phyloP scores from a whole-genome alignment of 2,797 vertebrate genomes.

The Pygocentrus nattereri region DNA sequence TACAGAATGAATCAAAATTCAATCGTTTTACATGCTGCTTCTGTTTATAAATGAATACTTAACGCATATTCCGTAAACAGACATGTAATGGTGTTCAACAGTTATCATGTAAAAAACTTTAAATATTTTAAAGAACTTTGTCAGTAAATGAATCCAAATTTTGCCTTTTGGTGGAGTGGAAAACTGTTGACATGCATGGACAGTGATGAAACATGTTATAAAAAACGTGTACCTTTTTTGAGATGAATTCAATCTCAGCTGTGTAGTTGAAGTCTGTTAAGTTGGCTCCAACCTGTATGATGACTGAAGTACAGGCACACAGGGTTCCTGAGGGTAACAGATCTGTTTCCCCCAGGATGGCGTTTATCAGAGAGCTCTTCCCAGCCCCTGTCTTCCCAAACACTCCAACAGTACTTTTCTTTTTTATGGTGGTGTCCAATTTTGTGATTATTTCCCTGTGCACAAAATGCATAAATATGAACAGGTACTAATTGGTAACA shows the following conservation, averaged over 20 bases:
- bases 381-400: constrained; percentile 46
- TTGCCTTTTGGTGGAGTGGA: too few relatives aligned
- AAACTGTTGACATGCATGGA: too few relatives aligned
- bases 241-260: constrained; percentile 40
- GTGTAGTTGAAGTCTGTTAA: constrained; percentile 30
- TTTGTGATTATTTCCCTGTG: constrained; percentile 7
- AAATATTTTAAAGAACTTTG: too few relatives aligned
- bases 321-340: constrained; percentile 38
- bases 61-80: too few relatives aligned
- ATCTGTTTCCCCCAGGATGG: constrained; percentile 8
- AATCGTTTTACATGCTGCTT: too few relatives aligned
- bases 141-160: too few relatives aligned
- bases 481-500: too few relatives aligned
- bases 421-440: background rate
- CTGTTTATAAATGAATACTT: too few relatives aligned
- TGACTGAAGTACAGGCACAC: constrained; percentile 47
- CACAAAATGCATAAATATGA: background rate
- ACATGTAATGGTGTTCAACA: too few relatives aligned
- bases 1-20: too few relatives aligned
- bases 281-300: constrained; percentile 45
- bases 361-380: constrained; percentile 39
- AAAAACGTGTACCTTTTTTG: constrained; percentile 35
- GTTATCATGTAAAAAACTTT: too few relatives aligned
- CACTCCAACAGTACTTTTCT: constrained; percentile 41
- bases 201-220: too few relatives aligned